Percentiles rank a stretch among this genome's conserved stretches.
Conservation (phyloP, 2,113 vertebrate species). For the Motacilla tschutschensis region DNA sequence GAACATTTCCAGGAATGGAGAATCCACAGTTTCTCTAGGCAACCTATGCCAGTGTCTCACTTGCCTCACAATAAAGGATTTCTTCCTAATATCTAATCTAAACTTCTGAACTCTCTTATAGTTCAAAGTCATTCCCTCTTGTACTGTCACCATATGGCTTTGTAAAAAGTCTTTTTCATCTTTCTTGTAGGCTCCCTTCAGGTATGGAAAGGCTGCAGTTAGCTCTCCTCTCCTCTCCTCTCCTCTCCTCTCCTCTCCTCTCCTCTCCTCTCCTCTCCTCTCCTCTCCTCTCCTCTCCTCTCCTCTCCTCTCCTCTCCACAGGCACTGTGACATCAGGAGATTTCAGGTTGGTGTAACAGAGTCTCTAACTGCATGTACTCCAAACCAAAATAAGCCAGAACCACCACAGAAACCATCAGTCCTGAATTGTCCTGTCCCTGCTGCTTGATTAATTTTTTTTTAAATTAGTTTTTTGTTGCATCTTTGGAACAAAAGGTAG, state of each 20-base stretch:
- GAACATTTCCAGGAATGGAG: background rate
- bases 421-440: background rate
- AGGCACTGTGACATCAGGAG: background rate
- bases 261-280: too few relatives aligned
- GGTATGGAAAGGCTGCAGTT: background rate
- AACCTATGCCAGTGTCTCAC: background rate
- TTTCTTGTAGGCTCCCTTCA: background rate
- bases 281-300: too few relatives aligned
- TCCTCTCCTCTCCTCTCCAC: too few relatives aligned
- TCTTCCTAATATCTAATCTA: background rate
- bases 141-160: background rate
- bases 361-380: background rate
- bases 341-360: background rate
- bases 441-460: background rate
- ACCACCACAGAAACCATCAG: background rate
- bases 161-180: background rate
- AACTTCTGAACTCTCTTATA: background rate
- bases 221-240: background rate
- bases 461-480: background rate
- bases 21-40: background rate
- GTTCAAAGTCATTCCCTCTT: background rate
- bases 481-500: background rate
- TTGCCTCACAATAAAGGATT: background rate
- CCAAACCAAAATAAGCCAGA: background rate
- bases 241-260: background rate